Percentiles rank a stretch among this genome's conserved stretches.
Evolutionary conservation across 2,888 invertebrate species (phyloP).

Genomic region (Hirtodrosophila cameraria): DNA sequence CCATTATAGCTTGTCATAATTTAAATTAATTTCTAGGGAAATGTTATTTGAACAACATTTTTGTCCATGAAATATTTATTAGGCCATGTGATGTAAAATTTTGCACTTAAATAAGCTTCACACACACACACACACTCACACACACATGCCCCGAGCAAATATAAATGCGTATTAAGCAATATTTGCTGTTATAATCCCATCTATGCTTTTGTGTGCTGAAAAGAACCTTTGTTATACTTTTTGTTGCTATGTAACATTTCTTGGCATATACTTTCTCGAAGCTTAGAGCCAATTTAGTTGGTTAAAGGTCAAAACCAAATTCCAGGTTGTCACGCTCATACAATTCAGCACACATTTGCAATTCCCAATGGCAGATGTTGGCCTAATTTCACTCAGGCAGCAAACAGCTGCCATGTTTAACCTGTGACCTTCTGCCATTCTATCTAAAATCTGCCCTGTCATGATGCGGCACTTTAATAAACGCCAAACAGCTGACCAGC

Average conservation of each 20-base stretch:
- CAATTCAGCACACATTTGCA: slow-evolving; percentile 29
- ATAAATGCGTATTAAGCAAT: too few relatives aligned
- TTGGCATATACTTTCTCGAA: slow-evolving; percentile 2
- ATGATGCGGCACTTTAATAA: slow-evolving; percentile 69
- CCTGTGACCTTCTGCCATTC: slow-evolving; percentile 64
- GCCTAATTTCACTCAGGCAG: slow-evolving; percentile 37
- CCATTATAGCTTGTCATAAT: slow-evolving; percentile 1
- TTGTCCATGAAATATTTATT: slow-evolving; percentile 18
- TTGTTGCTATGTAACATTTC: too few relatives aligned
- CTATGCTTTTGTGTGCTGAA: too few relatives aligned
- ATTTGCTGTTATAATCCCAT: too few relatives aligned
- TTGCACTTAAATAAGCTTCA: neutral
- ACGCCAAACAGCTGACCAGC: slow-evolving; percentile 27
- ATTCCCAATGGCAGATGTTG: slow-evolving; percentile 39
- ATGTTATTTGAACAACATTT: slow-evolving; percentile 16
- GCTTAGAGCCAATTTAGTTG: slow-evolving; percentile 11
- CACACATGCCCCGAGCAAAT: neutral
- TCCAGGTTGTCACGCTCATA: slow-evolving; percentile 58
- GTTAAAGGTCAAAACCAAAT: slow-evolving; percentile 62
- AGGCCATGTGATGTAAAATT: slow-evolving; percentile 2
- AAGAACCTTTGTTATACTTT: too few relatives aligned
- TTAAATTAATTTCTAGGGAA: slow-evolving; percentile 7
- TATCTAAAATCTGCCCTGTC: slow-evolving; percentile 53
- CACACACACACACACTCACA: neutral
- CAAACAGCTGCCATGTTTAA: slow-evolving; percentile 35